A percentile compares a stretch with the other conserved stretches of the same genome.
Conservation (phyloP, 2,113 vertebrate genomes). For the Solea solea region DNA sequence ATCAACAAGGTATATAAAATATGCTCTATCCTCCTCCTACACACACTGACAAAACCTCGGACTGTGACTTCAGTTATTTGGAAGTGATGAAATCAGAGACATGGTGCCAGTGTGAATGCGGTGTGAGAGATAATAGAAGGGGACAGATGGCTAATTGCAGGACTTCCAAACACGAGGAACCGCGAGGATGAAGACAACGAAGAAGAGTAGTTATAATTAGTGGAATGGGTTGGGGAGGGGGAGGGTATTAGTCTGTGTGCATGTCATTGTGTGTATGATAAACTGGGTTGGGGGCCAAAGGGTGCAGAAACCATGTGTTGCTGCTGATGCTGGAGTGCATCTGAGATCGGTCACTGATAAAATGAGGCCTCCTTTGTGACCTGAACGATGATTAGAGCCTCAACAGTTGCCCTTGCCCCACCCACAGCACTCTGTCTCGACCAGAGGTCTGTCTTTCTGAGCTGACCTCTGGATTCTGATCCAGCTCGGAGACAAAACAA, state of each 20-base stretch:
- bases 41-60: too few relatives aligned
- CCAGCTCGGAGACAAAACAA: conserved; percentile 62
- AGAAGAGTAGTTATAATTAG: conserved; percentile 40
- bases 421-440: conserved; percentile 79
- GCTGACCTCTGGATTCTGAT: conserved; percentile 87
- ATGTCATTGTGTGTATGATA: conserved; percentile 20
- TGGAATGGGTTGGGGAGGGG: background rate
- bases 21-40: background rate
- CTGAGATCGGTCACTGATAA: conserved; percentile 86
- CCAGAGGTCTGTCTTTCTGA: conserved; percentile 71
- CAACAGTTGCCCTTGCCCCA: conserved; percentile 74
- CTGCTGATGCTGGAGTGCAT: conserved; percentile 94
- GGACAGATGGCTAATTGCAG: conserved; percentile 10
- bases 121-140: conserved; percentile 42
- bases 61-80: conserved; percentile 48
- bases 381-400: conserved; percentile 89
- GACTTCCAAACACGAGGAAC: conserved; percentile 23
- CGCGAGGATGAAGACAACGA: conserved; percentile 38
- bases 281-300: conserved; percentile 76
- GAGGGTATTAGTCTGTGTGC: conserved; percentile 8
- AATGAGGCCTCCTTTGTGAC: conserved; percentile 76
- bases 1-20: conserved; percentile 92
- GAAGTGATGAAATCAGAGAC: conserved; percentile 91
- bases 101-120: conserved; percentile 72
- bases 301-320: conserved; percentile 78